These are phyloP conservation scores for Scaeva pyrastri DNA, from an alignment of 2,888 invertebrate genomes.

Conservation along the genomic window DNA sequence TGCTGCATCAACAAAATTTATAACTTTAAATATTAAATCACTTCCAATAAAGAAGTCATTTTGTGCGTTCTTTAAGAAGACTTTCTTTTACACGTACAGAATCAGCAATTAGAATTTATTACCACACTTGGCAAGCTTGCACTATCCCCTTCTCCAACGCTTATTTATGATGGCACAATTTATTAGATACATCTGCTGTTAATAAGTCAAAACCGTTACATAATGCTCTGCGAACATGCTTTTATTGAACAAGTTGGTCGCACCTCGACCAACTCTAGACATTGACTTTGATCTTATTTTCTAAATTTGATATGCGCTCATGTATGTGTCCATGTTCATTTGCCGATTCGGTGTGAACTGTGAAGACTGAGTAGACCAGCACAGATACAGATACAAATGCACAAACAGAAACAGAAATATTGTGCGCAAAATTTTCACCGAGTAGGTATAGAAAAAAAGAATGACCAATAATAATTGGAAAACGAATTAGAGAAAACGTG, in stretches of 20 bases:
- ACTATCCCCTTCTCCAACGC: not conserved
- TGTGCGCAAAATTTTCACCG: conserved; percentile 38
- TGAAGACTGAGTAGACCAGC: not conserved
- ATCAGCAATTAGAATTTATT: conserved; percentile 64
- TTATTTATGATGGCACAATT: conserved; percentile 55
- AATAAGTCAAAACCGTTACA: conserved; percentile 72
- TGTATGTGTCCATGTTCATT: conserved; percentile 21
- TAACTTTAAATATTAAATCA: conserved; percentile 59
- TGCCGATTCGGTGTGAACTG: not conserved
- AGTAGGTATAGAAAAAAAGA: conserved; percentile 25
- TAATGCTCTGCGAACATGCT: conserved; percentile 54
- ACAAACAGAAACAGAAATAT: conserved; percentile 36
- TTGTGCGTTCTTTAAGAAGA: conserved; percentile 53
- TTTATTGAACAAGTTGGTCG: conserved; percentile 27
- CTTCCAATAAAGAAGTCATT: conserved; percentile 47
- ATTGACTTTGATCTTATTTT: conserved; percentile 73
- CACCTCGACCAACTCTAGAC: conserved; percentile 43
- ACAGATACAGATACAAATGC: too few species aligned
- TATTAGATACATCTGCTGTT: conserved; percentile 69
- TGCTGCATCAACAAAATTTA: not conserved
- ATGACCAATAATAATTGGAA: conserved; percentile 47
- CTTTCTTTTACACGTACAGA: conserved; percentile 71
- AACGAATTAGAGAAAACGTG: conserved; percentile 49
- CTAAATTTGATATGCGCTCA: conserved; percentile 37
- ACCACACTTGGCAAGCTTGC: conserved; percentile 52